These are phyloP conservation scores for Acomys russatus DNA, from an alignment of 2,797 vertebrate species.

Conservation along the genomic window DNA sequence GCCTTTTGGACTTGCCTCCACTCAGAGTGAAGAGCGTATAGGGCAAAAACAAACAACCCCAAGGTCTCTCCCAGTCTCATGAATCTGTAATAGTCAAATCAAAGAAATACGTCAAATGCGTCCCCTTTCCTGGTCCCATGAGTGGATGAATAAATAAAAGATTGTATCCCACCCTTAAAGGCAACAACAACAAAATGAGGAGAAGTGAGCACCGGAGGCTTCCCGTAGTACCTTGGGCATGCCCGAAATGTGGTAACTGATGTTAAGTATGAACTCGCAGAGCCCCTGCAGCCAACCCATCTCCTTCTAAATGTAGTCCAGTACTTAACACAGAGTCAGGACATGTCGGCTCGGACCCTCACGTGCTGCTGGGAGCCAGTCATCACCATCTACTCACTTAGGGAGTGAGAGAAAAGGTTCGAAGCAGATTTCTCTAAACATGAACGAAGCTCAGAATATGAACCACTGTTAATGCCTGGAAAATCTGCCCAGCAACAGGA, in stretches of 20 bases:
- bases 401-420: background rate
- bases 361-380: background rate
- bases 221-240: background rate
- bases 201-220: background rate
- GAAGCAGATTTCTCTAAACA: slow-evolving; percentile 31
- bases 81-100: slow-evolving; percentile 61
- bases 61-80: slow-evolving; percentile 39
- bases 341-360: no score
- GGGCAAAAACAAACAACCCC: slow-evolving; percentile 70
- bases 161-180: background rate
- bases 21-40: slow-evolving; percentile 11
- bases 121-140: slow-evolving; percentile 26
- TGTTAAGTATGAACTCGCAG: background rate
- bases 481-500: background rate
- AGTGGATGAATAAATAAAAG: slow-evolving; percentile 36
- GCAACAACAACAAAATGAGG: slow-evolving; percentile 41
- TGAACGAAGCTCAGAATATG: slow-evolving; percentile 21
- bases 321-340: background rate
- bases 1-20: slow-evolving; percentile 65
- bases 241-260: slow-evolving; percentile 4
- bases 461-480: background rate
- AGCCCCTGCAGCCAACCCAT: background rate
- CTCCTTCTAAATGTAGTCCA: background rate
- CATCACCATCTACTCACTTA: background rate
- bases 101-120: slow-evolving; percentile 60